phyloP scores from a whole-genome alignment of 1,140 invertebrate species.

The Apis laboriosa region DNA sequence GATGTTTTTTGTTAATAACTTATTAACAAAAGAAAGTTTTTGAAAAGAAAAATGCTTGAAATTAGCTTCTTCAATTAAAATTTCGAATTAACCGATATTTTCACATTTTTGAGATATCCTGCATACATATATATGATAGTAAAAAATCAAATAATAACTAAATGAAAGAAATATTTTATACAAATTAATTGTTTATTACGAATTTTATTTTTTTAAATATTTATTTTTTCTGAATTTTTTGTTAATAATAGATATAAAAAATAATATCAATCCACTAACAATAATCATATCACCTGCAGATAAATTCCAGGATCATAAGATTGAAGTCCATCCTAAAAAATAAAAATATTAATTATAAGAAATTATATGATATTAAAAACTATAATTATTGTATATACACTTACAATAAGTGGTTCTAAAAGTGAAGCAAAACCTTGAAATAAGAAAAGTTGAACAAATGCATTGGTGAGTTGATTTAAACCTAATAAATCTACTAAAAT shows the following conservation, averaged over 20 bases:
- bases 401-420: conserved; percentile 93
- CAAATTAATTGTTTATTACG: conserved; percentile 30
- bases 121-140: too few species aligned
- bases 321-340: conserved; percentile 86
- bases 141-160: background rate
- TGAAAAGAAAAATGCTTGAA: too few species aligned
- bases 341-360: conserved; percentile 74
- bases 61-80: too few species aligned
- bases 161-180: background rate
- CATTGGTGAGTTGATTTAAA: conserved; percentile 93
- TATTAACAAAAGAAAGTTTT: too few species aligned
- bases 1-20: too few species aligned
- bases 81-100: too few species aligned
- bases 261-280: conserved; percentile 93
- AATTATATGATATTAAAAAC: background rate
- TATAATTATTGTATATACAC: conserved; percentile 80
- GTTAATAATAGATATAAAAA: conserved; percentile 89
- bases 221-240: conserved; percentile 56
- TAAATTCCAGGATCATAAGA: conserved; percentile 93
- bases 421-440: conserved; percentile 96
- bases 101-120: too few species aligned
- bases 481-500: conserved; percentile 93
- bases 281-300: conserved; percentile 91
- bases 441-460: conserved; percentile 94
- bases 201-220: conserved; percentile 3